A percentile compares a stretch with the other conserved stretches of the same genome.
Conservation (phyloP, 2,113 vertebrate genomes). For the Pterocles orientalis region DNA sequence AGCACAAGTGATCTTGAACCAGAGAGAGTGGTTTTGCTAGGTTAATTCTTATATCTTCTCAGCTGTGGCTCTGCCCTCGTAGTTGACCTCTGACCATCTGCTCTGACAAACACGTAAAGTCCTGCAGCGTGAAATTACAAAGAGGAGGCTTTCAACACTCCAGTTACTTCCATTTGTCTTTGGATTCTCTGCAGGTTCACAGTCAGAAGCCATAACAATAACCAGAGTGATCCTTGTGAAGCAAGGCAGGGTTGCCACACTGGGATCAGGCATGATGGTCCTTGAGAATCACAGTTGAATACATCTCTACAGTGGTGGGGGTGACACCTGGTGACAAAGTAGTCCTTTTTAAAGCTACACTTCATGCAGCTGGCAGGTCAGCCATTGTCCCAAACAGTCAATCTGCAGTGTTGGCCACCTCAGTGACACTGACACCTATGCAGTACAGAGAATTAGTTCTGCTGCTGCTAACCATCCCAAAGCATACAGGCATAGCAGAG, state of each 20-base stretch:
- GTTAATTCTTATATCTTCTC: neutral
- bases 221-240: neutral
- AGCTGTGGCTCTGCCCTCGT: neutral
- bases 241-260: neutral
- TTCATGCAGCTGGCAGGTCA: neutral
- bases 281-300: neutral
- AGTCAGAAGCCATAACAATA: neutral
- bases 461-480: neutral
- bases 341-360: neutral
- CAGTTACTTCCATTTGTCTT: neutral
- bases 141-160: neutral
- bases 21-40: neutral
- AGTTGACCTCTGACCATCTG: neutral
- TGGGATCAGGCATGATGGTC: neutral
- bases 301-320: neutral
- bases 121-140: neutral
- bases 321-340: neutral
- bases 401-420: neutral
- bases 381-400: neutral
- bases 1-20: neutral
- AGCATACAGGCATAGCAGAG: neutral
- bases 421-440: neutral
- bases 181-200: neutral
- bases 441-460: neutral
- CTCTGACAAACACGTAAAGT: neutral